These are phyloP conservation scores for Chamaedrilus cognettii DNA, from an alignment of 2,888 invertebrate species.

Conservation along the genomic window DNA sequence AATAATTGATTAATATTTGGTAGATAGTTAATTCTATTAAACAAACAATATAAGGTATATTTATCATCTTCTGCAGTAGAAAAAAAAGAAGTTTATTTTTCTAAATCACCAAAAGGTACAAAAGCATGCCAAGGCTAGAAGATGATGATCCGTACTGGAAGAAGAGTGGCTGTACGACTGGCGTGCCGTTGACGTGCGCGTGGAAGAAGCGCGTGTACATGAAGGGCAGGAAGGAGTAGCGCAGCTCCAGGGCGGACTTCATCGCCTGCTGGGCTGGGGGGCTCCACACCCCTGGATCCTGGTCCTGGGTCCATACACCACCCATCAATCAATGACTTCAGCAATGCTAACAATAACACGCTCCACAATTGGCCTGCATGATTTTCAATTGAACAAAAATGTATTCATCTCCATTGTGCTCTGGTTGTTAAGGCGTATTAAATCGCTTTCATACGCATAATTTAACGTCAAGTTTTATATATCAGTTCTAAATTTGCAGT, in stretches of 20 bases:
- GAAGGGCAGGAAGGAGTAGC: constrained; percentile 55
- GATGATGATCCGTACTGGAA: too few species aligned
- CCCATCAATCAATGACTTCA: not conserved
- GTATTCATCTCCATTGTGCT: not conserved
- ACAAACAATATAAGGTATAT: constrained; percentile 33
- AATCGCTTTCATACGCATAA: too few species aligned
- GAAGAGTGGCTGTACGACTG: constrained; percentile 50
- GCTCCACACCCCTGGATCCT: constrained; percentile 15
- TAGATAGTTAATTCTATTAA: too few species aligned
- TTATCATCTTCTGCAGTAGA: not conserved
- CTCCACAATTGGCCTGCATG: not conserved
- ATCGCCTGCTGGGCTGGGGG: constrained; percentile 15
- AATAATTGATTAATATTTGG: too few species aligned
- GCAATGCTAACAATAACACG: too few species aligned
- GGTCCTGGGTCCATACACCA: constrained; percentile 9
- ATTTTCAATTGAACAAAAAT: not conserved
- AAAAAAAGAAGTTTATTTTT: not conserved
- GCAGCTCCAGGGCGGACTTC: constrained; percentile 42
- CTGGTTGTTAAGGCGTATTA: too few species aligned
- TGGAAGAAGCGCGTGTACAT: constrained; percentile 59
- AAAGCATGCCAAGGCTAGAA: too few species aligned
- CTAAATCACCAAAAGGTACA: not conserved
- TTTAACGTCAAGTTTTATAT: too few species aligned
- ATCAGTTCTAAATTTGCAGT: too few species aligned
- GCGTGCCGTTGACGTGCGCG: constrained; percentile 45